Percentiles rank a stretch among this genome's conserved stretches.
Evolutionary conservation across 2,797 vertebrate genomes (phyloP).

Genomic region (Falco biarmicus): DNA sequence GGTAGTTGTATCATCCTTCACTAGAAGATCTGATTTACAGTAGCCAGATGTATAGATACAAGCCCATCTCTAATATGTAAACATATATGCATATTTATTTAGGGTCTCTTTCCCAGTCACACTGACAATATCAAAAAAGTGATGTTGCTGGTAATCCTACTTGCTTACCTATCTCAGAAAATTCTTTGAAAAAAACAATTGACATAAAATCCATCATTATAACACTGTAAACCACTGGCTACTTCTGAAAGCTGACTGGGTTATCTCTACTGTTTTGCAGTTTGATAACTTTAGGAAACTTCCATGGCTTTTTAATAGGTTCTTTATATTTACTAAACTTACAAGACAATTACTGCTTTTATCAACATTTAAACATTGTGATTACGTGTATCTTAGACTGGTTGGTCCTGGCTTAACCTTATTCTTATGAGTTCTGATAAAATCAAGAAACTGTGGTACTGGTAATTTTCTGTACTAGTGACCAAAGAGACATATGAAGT

Average conservation of each 20-base stretch:
- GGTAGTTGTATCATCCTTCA: no score
- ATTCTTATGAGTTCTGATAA: conserved; percentile 49
- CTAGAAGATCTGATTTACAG: no score
- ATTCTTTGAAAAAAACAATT: not conserved
- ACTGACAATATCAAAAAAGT: not conserved
- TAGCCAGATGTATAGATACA: no score
- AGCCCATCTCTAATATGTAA: not conserved
- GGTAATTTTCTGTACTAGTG: not conserved
- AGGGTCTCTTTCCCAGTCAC: not conserved
- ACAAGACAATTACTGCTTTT: conserved; percentile 5
- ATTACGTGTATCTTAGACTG: not conserved
- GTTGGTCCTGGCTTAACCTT: not conserved
- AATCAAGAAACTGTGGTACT: conserved; percentile 17
- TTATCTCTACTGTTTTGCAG: not conserved
- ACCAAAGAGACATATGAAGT: not conserved
- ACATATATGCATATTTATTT: not conserved
- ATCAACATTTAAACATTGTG: not conserved
- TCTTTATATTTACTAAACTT: conserved; percentile 1
- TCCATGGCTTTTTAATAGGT: not conserved
- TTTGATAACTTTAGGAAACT: not conserved
- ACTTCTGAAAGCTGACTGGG: not conserved
- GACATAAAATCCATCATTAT: conserved; percentile 3
- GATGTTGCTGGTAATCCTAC: not conserved
- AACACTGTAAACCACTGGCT: not conserved
- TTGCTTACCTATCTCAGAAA: not conserved